phyloP scores from a whole-genome alignment of 1,140 invertebrate genomes.

The Drosophila nikananu region DNA sequence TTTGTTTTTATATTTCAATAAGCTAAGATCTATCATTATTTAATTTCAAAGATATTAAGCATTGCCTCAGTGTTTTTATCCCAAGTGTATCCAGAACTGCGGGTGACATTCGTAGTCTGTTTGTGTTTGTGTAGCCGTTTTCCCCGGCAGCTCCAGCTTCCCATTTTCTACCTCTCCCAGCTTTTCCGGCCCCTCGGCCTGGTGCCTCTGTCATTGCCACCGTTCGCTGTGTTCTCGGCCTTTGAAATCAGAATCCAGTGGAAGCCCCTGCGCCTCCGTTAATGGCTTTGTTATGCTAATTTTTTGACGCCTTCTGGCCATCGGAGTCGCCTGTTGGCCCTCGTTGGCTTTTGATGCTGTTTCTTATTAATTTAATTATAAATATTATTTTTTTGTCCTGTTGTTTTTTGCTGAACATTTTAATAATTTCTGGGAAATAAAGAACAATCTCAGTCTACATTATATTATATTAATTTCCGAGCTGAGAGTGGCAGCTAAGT shows the following conservation, averaged over 20 bases:
- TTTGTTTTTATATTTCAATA: too few species aligned
- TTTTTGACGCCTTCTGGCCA: slow-evolving; percentile 75
- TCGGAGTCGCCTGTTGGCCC: slow-evolving; percentile 46
- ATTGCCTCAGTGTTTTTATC: not conserved
- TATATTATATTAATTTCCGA: slow-evolving; percentile 52
- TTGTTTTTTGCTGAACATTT: slow-evolving; percentile 18
- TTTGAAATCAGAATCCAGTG: slow-evolving; percentile 72
- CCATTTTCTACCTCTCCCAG: not conserved
- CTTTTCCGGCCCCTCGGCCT: slow-evolving; percentile 26
- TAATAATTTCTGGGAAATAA: slow-evolving; percentile 46
- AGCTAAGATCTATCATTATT: too few species aligned
- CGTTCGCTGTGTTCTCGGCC: slow-evolving; percentile 39
- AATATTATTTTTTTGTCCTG: slow-evolving; percentile 39
- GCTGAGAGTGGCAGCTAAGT: slow-evolving; percentile 24
- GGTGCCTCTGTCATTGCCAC: slow-evolving; percentile 62
- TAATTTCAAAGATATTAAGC: not conserved
- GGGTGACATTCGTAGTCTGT: slow-evolving; percentile 68
- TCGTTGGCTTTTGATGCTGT: slow-evolving; percentile 41
- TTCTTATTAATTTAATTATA: slow-evolving; percentile 73
- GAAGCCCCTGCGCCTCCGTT: slow-evolving; percentile 40
- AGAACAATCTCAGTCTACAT: slow-evolving; percentile 46
- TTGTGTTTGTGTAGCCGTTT: slow-evolving; percentile 51
- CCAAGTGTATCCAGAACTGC: slow-evolving; percentile 26
- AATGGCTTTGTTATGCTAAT: slow-evolving; percentile 83
- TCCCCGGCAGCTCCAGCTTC: slow-evolving; percentile 6